Conservation (phyloP, 2,888 invertebrate genomes). For the Cerastoderma edule region DNA sequence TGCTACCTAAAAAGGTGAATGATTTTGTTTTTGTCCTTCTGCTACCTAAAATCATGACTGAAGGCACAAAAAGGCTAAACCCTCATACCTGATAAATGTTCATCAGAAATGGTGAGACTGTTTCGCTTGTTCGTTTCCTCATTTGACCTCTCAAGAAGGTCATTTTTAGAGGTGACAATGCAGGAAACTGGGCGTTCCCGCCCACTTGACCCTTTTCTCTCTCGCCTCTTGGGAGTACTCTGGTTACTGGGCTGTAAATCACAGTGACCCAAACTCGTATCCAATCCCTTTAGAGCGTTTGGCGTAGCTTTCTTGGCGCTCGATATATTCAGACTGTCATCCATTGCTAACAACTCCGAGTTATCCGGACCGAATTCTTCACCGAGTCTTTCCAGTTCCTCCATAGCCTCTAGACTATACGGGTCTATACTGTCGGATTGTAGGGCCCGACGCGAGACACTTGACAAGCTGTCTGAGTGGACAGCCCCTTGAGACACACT, state of each 20-base stretch:
- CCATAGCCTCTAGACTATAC: constrained; percentile 80
- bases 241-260: constrained; percentile 49
- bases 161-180: constrained; percentile 66
- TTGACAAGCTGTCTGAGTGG: constrained; percentile 42
- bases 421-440: constrained; percentile 67
- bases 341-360: constrained; percentile 57
- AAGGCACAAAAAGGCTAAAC: no score
- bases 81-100: constrained; percentile 66
- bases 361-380: constrained; percentile 62
- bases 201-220: constrained; percentile 54
- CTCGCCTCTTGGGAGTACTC: constrained; percentile 53
- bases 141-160: constrained; percentile 46
- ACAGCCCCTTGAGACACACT: neutral
- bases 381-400: constrained; percentile 79
- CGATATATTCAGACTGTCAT: constrained; percentile 36
- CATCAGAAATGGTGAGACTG: constrained; percentile 71
- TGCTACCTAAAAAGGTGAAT: no score
- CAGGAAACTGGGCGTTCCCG: constrained; percentile 73
- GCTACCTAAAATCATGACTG: no score
- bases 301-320: constrained; percentile 16
- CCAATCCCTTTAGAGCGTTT: constrained; percentile 33
- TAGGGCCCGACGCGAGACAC: constrained; percentile 34
- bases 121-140: constrained; percentile 67
- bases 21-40: no score
- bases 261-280: constrained; percentile 46